Evolutionary conservation across 2,797 vertebrate species (phyloP), one percentile per base, ranked within the genome.

Genomic region (Pygocentrus nattereri): DNA sequence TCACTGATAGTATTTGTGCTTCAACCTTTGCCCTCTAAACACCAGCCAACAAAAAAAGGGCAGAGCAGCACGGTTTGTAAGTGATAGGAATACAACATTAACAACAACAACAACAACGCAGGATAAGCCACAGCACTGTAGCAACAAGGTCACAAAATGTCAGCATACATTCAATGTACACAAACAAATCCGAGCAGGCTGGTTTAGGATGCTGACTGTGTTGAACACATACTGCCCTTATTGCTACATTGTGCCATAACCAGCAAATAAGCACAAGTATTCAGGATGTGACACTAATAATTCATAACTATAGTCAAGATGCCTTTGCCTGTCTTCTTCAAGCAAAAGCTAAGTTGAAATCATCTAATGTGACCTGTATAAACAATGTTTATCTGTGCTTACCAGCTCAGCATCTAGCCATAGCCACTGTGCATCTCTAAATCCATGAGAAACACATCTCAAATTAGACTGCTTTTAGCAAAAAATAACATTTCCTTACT

Each of bases 391-490:
- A 67, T 74, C 23, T 25, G 47, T 62, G 52, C 73, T 80, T 52
- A 27, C n/a, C 59, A 73, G 12, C 68, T 62, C 56, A 44, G 16
- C 13, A 74, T 41, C 59, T 2, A 5, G 56, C 27, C 8, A n/a
- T 2, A 5, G 56, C 8, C 58, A 31, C 11, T n/a, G 18, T 49
- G 7, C 16, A 23, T 47, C n/a, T 25, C 11, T 52, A 38, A 72
- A 64, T 34, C 27, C 18, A 50, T 27, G 38, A 41, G 19, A 56
- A 12, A 73, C 31, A 41, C 70, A n/a, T 80, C 62, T 41, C 23
- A 54, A 74, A 81, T 82, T 34, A 78, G 41, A 70, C 67, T 65
- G 50, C 34, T 76, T 6, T 38, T 38, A 38, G 38, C 38, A 38
- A 5, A 38, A n/a, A 38, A 38, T 38, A 8, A n/a, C 19, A 4